Percentiles rank a stretch among this genome's conserved stretches.
Conservation (phyloP, 2,888 invertebrate species). For the Caenorhabditis doughertyi region DNA sequence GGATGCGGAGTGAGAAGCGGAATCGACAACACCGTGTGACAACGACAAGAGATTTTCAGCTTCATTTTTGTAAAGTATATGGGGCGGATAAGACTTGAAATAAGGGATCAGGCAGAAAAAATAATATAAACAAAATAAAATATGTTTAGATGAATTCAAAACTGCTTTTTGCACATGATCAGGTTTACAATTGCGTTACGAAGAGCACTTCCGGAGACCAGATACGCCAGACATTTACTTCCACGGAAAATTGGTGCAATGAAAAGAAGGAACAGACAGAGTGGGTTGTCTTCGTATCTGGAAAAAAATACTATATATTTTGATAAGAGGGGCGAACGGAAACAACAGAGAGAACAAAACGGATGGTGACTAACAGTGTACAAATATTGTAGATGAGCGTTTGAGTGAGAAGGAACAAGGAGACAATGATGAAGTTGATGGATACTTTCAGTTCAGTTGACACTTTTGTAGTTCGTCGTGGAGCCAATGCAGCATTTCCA, state of each 20-base stretch:
- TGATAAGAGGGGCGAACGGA: constrained; percentile 33
- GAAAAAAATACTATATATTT: constrained; percentile 38
- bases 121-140: constrained; percentile 1
- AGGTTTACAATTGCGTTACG: constrained; percentile 59
- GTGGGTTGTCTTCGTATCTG: constrained; percentile 49
- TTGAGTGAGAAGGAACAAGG: constrained; percentile 56
- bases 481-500: constrained; percentile 17
- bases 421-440: constrained; percentile 64
- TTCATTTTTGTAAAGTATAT: constrained; percentile 46
- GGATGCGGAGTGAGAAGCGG: not conserved
- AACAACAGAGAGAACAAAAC: constrained; percentile 22
- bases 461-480: constrained; percentile 17
- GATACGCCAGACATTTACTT: constrained; percentile 64
- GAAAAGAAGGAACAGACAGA: constrained; percentile 56
- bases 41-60: constrained; percentile 45
- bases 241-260: constrained; percentile 65
- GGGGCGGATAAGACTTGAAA: not conserved
- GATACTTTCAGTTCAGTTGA: constrained; percentile 64
- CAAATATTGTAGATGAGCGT: constrained; percentile 65
- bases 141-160: constrained; percentile 22
- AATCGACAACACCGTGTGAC: constrained; percentile 42
- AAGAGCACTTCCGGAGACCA: constrained; percentile 66
- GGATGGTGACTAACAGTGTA: constrained; percentile 57
- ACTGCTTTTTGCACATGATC: constrained; percentile 45
- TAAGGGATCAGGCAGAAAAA: not conserved